phyloP scores from a whole-genome alignment of 2,113 vertebrate species.

The Tetraodon nigroviridis region DNA sequence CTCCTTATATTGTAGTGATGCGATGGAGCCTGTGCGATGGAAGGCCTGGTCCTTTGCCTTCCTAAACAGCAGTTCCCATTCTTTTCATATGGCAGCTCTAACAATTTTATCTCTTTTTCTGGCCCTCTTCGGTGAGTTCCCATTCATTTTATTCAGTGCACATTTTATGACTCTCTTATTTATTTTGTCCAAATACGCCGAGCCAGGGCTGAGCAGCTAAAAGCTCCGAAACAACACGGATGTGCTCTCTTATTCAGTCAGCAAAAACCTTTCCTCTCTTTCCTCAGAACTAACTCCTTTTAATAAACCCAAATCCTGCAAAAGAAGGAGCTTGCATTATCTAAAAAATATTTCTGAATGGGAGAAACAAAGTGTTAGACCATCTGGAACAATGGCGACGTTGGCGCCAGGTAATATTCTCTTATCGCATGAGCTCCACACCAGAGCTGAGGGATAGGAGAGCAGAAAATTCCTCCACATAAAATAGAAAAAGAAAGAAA shows the following conservation, averaged over 20 bases:
- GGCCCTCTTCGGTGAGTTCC: background rate
- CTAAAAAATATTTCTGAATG: conserved; percentile 33
- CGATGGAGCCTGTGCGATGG: conserved; percentile 24
- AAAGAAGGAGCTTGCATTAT: conserved; percentile 40
- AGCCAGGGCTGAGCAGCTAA: conserved; percentile 18
- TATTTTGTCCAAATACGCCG: conserved; percentile 36
- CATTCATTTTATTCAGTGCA: background rate
- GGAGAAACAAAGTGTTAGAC: conserved; percentile 38
- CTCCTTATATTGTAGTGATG: conserved; percentile 23
- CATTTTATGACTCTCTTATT: conserved; percentile 7
- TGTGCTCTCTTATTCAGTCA: conserved; percentile 4
- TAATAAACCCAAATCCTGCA: conserved; percentile 48
- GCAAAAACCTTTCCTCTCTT: conserved; percentile 39
- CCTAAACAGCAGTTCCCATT: conserved; percentile 3
- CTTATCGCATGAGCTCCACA: conserved; percentile 43
- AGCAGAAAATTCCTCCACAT: conserved; percentile 12
- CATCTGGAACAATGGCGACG: conserved; percentile 48
- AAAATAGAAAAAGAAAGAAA: conserved; percentile 5
- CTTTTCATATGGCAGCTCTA: background rate
- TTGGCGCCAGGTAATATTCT: conserved; percentile 51
- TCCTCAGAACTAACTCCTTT: conserved; percentile 30
- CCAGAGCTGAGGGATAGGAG: conserved; percentile 21
- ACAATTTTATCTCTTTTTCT: background rate
- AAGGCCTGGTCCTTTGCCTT: conserved; percentile 27
- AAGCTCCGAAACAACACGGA: conserved; percentile 28